phyloP scores from a whole-genome alignment of 2,797 vertebrate species.

The Lagocephalus sceleratus region DNA sequence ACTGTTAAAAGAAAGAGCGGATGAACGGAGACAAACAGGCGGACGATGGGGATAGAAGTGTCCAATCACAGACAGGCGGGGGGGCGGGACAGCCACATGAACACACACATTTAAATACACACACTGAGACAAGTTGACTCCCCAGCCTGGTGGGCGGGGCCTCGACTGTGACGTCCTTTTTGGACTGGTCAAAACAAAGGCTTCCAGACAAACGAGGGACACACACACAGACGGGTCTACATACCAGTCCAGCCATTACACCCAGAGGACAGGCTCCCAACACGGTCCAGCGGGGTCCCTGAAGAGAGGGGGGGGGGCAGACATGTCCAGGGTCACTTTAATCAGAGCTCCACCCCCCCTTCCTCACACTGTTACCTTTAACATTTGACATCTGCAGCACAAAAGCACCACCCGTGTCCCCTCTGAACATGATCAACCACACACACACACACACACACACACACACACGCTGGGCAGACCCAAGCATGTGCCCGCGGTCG shows the following conservation, averaged over 20 bases:
- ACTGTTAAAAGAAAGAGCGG: conserved; percentile 8
- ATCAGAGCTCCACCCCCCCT: conserved; percentile 18
- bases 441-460: too few species aligned
- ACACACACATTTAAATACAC: conserved; percentile 29
- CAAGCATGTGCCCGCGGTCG: too few species aligned
- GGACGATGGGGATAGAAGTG: conserved; percentile 31
- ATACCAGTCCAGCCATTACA: conserved; percentile 56
- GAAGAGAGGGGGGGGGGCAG: conserved; percentile 27
- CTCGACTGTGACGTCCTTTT: too few species aligned
- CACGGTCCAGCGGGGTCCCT: conserved; percentile 41
- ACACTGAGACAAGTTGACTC: not conserved
- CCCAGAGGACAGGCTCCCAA: conserved; percentile 43
- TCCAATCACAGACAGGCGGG: conserved; percentile 34
- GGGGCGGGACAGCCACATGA: not conserved
- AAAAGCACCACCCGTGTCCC: not conserved
- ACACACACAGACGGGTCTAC: conserved; percentile 32
- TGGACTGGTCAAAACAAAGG: not conserved
- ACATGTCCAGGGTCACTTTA: conserved; percentile 37
- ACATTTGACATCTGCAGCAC: conserved; percentile 20
- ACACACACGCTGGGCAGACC: not conserved
- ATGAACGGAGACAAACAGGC: conserved; percentile 22
- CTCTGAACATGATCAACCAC: not conserved
- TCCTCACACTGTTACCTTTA: conserved; percentile 9
- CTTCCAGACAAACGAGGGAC: not conserved
- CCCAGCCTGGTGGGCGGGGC: too few species aligned